phyloP scores from a whole-genome alignment of 2,797 vertebrate species.

The Crax fasciolata region DNA sequence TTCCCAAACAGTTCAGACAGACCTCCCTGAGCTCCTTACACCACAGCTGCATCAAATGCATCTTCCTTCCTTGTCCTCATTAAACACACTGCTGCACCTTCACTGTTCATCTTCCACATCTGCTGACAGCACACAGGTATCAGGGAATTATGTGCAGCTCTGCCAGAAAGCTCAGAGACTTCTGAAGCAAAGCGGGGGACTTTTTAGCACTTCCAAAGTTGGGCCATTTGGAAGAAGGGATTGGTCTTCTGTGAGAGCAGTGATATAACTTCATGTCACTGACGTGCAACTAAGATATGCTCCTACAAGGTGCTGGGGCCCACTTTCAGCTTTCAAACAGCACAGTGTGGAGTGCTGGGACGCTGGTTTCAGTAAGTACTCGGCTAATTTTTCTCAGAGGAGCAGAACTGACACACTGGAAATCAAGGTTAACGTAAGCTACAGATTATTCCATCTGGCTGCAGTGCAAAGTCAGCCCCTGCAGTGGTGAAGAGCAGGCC shows the following conservation, averaged over 20 bases:
- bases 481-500: neutral
- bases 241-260: neutral
- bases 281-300: neutral
- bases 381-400: conserved; percentile 46
- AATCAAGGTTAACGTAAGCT: conserved; percentile 47
- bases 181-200: neutral
- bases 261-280: neutral
- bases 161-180: neutral
- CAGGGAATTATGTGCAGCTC: neutral
- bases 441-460: conserved; percentile 33
- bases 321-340: neutral
- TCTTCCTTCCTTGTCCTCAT: neutral
- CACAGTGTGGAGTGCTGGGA: neutral
- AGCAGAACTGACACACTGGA: neutral
- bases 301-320: neutral
- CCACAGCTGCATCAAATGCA: neutral
- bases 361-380: conserved; percentile 54
- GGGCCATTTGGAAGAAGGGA: neutral
- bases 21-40: conserved; percentile 13
- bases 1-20: conserved; percentile 26
- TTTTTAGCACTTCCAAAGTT: neutral
- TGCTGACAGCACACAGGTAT: neutral
- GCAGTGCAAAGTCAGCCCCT: neutral
- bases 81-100: conserved; percentile 22
- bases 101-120: neutral